Percentiles rank a stretch among this genome's conserved stretches.
Conservation (phyloP, 2,113 vertebrate genomes). For the Aspidoscelis tigris region DNA sequence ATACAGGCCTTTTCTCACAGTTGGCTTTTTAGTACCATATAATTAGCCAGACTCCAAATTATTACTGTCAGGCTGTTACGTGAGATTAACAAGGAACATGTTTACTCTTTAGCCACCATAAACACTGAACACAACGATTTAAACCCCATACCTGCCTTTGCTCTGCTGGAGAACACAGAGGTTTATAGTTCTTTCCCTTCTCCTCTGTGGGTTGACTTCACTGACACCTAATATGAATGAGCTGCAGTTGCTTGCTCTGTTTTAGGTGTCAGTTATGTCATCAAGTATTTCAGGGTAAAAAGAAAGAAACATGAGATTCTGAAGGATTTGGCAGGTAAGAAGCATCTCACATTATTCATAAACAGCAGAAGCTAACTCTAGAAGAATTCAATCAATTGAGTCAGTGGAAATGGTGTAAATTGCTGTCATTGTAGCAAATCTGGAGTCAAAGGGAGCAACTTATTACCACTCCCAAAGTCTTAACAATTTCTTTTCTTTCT, state of each 20-base stretch:
- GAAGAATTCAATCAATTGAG: constrained; percentile 25
- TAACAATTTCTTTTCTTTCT: neutral
- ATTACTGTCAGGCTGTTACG: constrained; percentile 7
- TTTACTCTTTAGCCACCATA: constrained; percentile 20
- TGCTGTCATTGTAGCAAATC: constrained; percentile 23
- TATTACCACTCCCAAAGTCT: constrained; percentile 37
- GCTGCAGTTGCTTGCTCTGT: constrained; percentile 36
- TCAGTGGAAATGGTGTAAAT: constrained; percentile 7
- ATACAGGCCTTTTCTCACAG: neutral
- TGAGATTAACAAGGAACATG: constrained; percentile 29
- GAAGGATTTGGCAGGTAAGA: constrained; percentile 38
- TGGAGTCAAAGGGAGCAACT: constrained; percentile 41
- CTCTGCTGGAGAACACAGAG: neutral
- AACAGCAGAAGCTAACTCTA: constrained; percentile 35
- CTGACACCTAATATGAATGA: neutral
- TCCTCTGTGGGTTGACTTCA: constrained; percentile 23
- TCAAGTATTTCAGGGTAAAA: constrained; percentile 43
- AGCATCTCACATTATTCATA: constrained; percentile 42
- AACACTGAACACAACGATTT: constrained; percentile 12
- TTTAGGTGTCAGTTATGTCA: constrained; percentile 55
- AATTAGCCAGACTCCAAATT: neutral
- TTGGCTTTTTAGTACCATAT: constrained; percentile 12
- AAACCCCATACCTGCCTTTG: constrained; percentile 21
- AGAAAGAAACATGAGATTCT: neutral
- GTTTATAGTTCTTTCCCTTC: constrained; percentile 9